phyloP scores from a whole-genome alignment of 2,888 invertebrate species.

The Mythimna pallens region DNA sequence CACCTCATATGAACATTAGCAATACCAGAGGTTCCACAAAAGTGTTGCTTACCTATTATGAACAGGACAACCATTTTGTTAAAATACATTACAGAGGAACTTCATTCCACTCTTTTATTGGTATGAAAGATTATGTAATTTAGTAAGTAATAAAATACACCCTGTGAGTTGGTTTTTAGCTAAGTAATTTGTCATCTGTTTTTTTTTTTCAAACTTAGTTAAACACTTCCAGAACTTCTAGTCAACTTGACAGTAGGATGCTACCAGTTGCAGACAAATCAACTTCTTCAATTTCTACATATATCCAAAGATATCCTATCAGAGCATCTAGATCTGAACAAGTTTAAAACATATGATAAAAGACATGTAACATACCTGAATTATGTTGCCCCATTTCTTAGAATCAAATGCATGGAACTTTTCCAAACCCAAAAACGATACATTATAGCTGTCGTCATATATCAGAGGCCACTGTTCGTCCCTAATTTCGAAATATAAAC shows the following conservation, averaged over 20 bases:
- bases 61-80: too few species aligned
- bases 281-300: background rate
- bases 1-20: background rate
- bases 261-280: background rate
- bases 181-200: background rate
- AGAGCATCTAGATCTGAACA: background rate
- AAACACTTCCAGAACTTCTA: background rate
- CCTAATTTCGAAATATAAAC: conserved; percentile 89
- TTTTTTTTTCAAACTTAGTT: background rate
- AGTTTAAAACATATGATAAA: background rate
- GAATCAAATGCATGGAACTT: conserved; percentile 97
- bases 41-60: too few species aligned
- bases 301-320: background rate
- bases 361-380: conserved; percentile 86
- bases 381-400: conserved; percentile 95
- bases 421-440: conserved; percentile 95
- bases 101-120: too few species aligned
- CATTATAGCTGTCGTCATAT: conserved; percentile 95
- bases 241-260: background rate
- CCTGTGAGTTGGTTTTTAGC: background rate
- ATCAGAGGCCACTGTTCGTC: conserved; percentile 94
- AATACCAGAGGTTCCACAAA: background rate
- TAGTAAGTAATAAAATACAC: too few species aligned
- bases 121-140: too few species aligned
- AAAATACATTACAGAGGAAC: too few species aligned